A percentile compares a stretch with the other conserved stretches of the same genome.
These are phyloP conservation scores for Hycleus phaleratus DNA, from an alignment of 1,140 invertebrate genomes.

Conservation along the genomic window DNA sequence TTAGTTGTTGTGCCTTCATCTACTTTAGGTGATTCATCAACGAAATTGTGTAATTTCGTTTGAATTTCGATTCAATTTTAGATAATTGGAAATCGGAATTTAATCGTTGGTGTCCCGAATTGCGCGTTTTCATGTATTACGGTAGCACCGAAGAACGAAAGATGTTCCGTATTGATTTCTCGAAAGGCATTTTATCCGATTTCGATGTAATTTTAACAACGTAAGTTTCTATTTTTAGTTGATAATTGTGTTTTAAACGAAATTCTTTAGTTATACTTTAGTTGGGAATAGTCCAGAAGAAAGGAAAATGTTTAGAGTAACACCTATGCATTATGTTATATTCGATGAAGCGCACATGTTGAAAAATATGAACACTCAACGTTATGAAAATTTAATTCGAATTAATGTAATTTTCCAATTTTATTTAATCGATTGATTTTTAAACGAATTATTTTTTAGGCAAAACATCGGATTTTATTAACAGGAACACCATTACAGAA, in stretches of 20 bases:
- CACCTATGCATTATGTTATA: conserved; percentile 84
- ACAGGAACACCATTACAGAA: conserved; percentile 95
- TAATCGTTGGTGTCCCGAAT: conserved; percentile 71
- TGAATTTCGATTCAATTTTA: conserved; percentile 34
- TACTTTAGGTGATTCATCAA: conserved; percentile 60
- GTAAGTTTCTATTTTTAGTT: conserved; percentile 40
- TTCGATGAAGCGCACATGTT: conserved; percentile 98
- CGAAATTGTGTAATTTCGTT: not conserved
- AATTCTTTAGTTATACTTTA: conserved; percentile 59
- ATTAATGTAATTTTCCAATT: conserved; percentile 58
- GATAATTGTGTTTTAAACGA: not conserved
- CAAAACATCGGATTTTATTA: conserved; percentile 70
- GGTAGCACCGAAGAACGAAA: conserved; percentile 78
- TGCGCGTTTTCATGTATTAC: conserved; percentile 80
- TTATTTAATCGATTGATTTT: not conserved
- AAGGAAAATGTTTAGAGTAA: conserved; percentile 80
- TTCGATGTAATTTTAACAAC: conserved; percentile 85
- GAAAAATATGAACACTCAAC: conserved; percentile 90
- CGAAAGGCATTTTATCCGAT: conserved; percentile 64
- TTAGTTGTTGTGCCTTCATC: conserved; percentile 88
- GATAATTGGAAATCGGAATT: conserved; percentile 88
- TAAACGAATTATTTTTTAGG: conserved; percentile 44
- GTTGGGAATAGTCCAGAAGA: conserved; percentile 80
- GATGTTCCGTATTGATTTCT: conserved; percentile 64
- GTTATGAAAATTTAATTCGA: conserved; percentile 82